Base-by-base conservation (phyloP, 2,888 invertebrate genomes). In the Drosophila atroscutellata region DNA sequence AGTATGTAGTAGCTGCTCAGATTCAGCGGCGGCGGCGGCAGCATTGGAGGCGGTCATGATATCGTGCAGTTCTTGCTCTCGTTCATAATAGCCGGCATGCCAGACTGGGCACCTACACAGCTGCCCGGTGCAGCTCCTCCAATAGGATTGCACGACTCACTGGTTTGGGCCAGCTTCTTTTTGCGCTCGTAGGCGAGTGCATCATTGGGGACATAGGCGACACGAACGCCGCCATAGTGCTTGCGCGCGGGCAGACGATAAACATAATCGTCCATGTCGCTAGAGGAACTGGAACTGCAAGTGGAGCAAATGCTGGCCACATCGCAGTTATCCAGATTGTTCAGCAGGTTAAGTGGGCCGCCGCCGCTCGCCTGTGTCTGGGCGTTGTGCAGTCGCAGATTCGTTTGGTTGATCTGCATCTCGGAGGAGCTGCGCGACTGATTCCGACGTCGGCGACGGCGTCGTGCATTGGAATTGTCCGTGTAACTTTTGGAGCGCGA, bases 181-280 rank as follows among this genome's bases (percentile, higher is more conserved):
- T 96, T 94, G 74, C 95, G 94, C 30, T 97, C 97, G 90, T 96
- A 96, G 64, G 97, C 97, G 32, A 97, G 94, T 2, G 97, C 97
- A 93, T 98, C 98, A 92, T 98, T 98, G 80, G 98, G 98, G 71
- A 98, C 98, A 93, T 98, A 98, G 1, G 98, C 97, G 81, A 98
- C 97, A 73, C 98, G 93, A 18, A 98, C 97, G n/a, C 98, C 98
- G 24, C 97, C 97, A 90, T 97, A 97, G 37, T 97, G 96, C 70
- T 97, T 94, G 77, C 97, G 94, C 8, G 97, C 96, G 2, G 97
- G 97, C 83, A 98, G 93, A 59, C 97, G 96, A 92, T 98, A 98
- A 57, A 97, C 97, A 83, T 97, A 96, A 75, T 97, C 97, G 72
- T 97, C 98, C 78, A 97, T 97, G 5, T 97, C 97, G 30, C 97